Conservation (phyloP, 2,888 invertebrate genomes). For the Caenorhabditis zanzibari region DNA sequence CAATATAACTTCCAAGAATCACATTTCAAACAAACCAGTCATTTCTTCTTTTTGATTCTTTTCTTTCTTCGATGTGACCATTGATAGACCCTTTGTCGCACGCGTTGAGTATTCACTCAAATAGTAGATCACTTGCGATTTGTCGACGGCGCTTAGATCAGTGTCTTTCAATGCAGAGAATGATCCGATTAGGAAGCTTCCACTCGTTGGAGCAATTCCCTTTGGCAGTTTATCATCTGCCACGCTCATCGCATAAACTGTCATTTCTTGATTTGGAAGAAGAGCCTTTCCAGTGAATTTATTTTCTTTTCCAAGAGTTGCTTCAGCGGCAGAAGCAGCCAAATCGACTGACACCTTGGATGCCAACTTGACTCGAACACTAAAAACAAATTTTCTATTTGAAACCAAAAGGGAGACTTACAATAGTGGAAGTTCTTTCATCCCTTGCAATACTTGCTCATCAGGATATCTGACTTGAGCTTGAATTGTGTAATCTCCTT, state of each 20-base stretch:
- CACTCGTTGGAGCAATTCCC: constrained; percentile 54
- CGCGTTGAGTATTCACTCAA: constrained; percentile 59
- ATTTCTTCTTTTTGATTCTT: constrained; percentile 60
- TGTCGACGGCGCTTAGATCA: constrained; percentile 62
- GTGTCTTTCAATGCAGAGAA: constrained; percentile 55
- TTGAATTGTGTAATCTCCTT: constrained; percentile 93
- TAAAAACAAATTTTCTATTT: constrained; percentile 22
- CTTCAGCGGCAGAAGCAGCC: constrained; percentile 88
- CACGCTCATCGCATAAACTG: constrained; percentile 90
- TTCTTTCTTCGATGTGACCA: constrained; percentile 65
- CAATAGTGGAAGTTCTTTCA: constrained; percentile 88
- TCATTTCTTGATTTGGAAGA: constrained; percentile 87
- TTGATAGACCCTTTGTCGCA: constrained; percentile 63
- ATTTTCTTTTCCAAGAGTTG: constrained; percentile 87
- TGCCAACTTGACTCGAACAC: constrained; percentile 88
- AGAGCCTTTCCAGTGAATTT: constrained; percentile 85
- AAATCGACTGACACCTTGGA: constrained; percentile 89
- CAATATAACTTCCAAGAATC: background rate
- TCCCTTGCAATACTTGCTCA: constrained; percentile 90
- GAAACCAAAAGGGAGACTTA: constrained; percentile 38
- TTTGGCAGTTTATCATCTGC: constrained; percentile 89
- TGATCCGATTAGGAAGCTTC: constrained; percentile 61
- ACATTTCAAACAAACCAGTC: constrained; percentile 17
- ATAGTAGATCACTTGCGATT: constrained; percentile 64
- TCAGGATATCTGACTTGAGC: constrained; percentile 94